These are phyloP conservation scores for Resseliella maxima DNA, from an alignment of 2,888 invertebrate species.

Conservation along the genomic window DNA sequence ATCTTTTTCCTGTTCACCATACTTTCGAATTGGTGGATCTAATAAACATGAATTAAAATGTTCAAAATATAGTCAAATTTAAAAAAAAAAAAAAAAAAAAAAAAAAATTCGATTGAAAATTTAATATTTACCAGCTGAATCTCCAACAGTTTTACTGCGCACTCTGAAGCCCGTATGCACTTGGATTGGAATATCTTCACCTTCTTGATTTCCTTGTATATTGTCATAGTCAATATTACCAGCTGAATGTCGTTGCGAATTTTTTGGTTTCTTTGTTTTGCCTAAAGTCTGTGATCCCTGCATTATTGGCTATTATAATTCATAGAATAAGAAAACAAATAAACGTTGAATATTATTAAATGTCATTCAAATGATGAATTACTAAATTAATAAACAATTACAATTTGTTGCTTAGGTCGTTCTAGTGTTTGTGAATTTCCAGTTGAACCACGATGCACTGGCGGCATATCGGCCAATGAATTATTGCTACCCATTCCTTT, in stretches of 20 bases:
- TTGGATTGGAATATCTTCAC: constrained; percentile 71
- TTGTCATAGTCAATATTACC: constrained; percentile 89
- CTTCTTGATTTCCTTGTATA: constrained; percentile 79
- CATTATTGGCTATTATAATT: constrained; percentile 76
- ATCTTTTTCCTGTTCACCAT: constrained; percentile 72
- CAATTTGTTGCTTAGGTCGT: constrained; percentile 74
- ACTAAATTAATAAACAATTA: constrained; percentile 9
- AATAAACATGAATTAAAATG: neutral
- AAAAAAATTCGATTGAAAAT: neutral
- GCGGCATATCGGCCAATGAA: constrained; percentile 67
- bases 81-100: neutral
- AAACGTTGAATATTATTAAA: neutral
- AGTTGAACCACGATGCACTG: constrained; percentile 64
- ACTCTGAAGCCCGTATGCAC: constrained; percentile 75
- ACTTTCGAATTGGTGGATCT: constrained; percentile 65
- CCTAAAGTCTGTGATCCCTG: constrained; percentile 85
- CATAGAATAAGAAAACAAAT: neutral
- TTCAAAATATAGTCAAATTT: neutral
- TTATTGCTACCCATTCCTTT: constrained; percentile 73
- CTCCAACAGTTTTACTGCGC: constrained; percentile 92
- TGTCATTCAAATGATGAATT: neutral
- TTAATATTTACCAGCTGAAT: constrained; percentile 66
- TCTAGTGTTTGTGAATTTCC: constrained; percentile 73
- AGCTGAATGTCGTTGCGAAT: constrained; percentile 82
- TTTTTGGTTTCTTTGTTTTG: constrained; percentile 81